Evolutionary conservation across 2,888 invertebrate species (phyloP), one percentile per base, ranked within the genome.

Genomic region (Sthenelais limicola): DNA sequence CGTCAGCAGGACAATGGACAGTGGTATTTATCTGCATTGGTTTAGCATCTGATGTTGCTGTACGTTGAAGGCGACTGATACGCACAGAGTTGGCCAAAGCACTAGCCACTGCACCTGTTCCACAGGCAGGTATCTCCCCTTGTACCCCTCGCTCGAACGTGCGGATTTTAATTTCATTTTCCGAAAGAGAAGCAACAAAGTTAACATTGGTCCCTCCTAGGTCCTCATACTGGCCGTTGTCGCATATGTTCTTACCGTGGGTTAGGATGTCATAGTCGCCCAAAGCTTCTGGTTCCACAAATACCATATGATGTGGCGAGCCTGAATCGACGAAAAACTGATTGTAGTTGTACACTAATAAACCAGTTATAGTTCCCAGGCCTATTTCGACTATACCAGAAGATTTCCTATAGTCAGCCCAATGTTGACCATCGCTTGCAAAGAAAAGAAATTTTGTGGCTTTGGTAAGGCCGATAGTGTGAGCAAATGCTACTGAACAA

Each of bases 111-210:
- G 79, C 77, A 0, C 82, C 82, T 0, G 82, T 81, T 24, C 82
- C 82, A 76, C 82, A 82, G 0, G 82, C 77, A 26, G 72, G 30
- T 0, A 81, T 82, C 69, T 82, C 82, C 9, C 74, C 71, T 30
- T 79, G 79, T 12, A 81, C 80, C 0, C 80, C 82, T 32, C 79
- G 56, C 66, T 82, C 80, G 58, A 77, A 82, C 0, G 81, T 80
- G 54, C 82, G 49, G 12, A 77, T 73, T 3, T 35, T n/a, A 0
- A 78, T 48, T 15, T 26, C 9, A 1, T 73, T 56, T 4, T 1
- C 56, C 26, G 28, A 5, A 0, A 24, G n/a, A 4, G 47, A 18
- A 4, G 66, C 21, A 3, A 77, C 78, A 52, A 80, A 81, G 72
- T 80, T 78, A 7, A 80, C 72, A 51, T 80, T 81, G 21, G 73